These are phyloP conservation scores for Steinernema carpocapsae DNA, from an alignment of 2,888 invertebrate species.

Conservation along the genomic window DNA sequence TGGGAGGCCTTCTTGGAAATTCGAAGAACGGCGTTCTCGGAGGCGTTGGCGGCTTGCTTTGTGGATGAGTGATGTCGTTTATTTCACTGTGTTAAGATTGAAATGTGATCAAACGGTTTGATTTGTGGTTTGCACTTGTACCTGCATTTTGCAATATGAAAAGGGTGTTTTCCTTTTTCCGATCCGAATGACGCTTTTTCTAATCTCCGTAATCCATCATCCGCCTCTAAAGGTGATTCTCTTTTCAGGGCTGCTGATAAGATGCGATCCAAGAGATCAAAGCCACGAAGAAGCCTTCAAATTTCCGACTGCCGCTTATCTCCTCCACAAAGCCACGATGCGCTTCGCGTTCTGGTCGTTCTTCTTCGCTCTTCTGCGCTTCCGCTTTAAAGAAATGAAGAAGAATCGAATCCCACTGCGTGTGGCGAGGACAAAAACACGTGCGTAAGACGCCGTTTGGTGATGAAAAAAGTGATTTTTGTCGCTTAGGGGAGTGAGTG, in stretches of 20 bases:
- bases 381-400: background rate
- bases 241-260: background rate
- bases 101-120: background rate
- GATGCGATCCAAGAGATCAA: background rate
- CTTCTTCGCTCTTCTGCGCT: background rate
- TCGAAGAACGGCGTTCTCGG: background rate
- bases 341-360: conserved; percentile 5
- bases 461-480: no score
- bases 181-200: no score
- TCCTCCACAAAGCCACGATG: background rate
- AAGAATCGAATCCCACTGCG: background rate
- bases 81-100: background rate
- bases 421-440: background rate
- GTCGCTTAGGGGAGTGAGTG: background rate
- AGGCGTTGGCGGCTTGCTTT: background rate
- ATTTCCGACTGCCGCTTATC: background rate
- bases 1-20: no score
- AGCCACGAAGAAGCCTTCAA: no score
- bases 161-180: no score
- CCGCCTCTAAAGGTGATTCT: no score
- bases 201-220: no score
- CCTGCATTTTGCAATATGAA: no score
- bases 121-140: background rate
- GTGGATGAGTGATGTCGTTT: background rate
- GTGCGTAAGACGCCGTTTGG: background rate